Evolutionary conservation across 1,140 invertebrate genomes (phyloP).

Genomic region (Dolichoris vasculosae): DNA sequence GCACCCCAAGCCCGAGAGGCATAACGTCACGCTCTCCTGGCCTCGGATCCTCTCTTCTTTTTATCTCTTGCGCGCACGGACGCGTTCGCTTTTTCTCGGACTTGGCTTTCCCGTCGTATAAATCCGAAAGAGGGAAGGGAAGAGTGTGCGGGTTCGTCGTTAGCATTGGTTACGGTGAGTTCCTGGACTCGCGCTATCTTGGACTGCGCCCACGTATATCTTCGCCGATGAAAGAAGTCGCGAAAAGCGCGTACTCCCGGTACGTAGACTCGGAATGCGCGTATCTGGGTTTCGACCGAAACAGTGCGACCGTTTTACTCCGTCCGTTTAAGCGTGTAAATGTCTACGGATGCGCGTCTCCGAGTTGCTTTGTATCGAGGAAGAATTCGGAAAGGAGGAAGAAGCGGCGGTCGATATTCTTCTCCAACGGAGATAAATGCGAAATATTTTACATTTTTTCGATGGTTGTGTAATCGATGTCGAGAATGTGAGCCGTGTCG

Average conservation of each 20-base stretch:
- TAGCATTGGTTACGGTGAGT: background rate
- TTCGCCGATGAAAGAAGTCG: slow-evolving; percentile 1
- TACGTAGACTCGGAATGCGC: too few relatives aligned
- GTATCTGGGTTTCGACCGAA: too few relatives aligned
- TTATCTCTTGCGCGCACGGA: background rate
- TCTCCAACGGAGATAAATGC: too few relatives aligned
- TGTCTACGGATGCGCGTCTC: too few relatives aligned
- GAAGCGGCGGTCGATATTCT: too few relatives aligned
- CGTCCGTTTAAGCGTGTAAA: too few relatives aligned
- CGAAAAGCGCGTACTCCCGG: background rate
- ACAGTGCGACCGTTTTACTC: too few relatives aligned
- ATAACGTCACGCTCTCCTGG: background rate
- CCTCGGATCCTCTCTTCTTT: background rate
- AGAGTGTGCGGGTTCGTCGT: slow-evolving; percentile 16
- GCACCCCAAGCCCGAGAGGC: background rate
- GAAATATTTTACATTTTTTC: too few relatives aligned
- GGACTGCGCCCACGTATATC: background rate
- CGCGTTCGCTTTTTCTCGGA: background rate
- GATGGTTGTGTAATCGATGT: too few relatives aligned
- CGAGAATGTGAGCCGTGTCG: too few relatives aligned
- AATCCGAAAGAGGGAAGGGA: slow-evolving; percentile 12
- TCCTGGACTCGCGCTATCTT: background rate
- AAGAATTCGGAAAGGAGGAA: background rate
- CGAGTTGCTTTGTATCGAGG: too few relatives aligned
- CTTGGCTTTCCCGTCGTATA: background rate